Evolutionary conservation across 2,797 vertebrate genomes (phyloP).

Genomic region (Argyrosomus regius): DNA sequence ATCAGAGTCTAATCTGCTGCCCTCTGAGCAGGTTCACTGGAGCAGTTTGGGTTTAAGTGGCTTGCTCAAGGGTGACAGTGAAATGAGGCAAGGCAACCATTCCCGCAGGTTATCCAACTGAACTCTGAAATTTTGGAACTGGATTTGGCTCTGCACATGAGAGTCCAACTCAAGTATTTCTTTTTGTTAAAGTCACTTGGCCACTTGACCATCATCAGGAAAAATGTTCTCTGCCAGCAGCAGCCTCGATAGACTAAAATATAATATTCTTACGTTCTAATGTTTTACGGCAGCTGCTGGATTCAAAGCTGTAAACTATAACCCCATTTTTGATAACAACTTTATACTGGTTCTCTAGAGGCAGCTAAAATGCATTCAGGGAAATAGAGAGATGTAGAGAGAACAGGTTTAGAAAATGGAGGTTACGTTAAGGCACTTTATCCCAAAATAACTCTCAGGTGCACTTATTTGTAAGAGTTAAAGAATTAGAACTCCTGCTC

Average conservation of each 20-base stretch:
- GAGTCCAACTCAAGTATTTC: not conserved
- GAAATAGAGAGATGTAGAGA: not conserved
- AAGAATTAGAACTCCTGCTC: not conserved
- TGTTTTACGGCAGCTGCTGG: no score
- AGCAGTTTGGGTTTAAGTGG: constrained; percentile 4
- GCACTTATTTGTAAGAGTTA: not conserved
- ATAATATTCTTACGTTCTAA: not conserved
- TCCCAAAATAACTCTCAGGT: not conserved
- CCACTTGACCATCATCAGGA: not conserved
- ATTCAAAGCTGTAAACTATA: no score
- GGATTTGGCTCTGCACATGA: not conserved
- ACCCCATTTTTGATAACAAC: not conserved
- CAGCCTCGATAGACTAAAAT: not conserved
- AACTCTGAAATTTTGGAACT: not conserved
- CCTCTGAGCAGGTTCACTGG: not conserved
- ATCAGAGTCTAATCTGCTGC: not conserved
- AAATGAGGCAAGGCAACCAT: not conserved
- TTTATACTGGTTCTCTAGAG: no score
- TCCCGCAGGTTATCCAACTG: not conserved
- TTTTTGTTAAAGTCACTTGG: not conserved
- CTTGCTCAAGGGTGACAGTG: no score
- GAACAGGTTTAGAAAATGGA: not conserved
- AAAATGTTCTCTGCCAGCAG: no score
- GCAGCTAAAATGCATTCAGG: no score
- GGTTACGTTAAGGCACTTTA: not conserved